A percentile compares a stretch with the other conserved stretches of the same genome.
phyloP scores from a whole-genome alignment of 2,113 vertebrate genomes.

The Chloropsis hardwickii region DNA sequence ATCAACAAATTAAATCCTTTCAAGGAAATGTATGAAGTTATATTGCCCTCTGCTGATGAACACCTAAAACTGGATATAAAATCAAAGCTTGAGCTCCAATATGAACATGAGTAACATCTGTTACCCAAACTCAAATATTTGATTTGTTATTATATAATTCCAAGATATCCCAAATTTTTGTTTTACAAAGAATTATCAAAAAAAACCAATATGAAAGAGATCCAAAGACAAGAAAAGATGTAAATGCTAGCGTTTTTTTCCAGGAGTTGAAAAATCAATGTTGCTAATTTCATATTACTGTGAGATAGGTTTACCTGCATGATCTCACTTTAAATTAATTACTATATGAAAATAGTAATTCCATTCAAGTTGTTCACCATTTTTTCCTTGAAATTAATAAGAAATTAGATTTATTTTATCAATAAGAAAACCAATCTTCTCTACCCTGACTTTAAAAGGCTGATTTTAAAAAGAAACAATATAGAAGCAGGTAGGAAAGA shows the following conservation, averaged over 20 bases:
- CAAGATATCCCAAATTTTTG: neutral
- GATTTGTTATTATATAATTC: neutral
- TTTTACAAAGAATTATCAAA: neutral
- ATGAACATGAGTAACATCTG: neutral
- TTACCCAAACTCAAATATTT: neutral
- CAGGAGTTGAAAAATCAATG: neutral
- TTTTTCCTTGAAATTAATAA: neutral
- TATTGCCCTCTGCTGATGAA: conserved; percentile 72
- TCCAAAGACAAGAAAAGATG: neutral
- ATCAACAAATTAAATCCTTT: conserved; percentile 20
- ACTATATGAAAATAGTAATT: neutral
- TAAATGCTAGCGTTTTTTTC: neutral
- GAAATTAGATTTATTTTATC: neutral
- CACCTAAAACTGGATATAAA: conserved; percentile 3
- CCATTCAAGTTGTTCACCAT: neutral
- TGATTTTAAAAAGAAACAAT: neutral
- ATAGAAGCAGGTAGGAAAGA: neutral
- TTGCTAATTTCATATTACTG: neutral
- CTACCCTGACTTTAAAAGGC: neutral
- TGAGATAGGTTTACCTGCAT: neutral
- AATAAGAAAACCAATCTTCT: neutral
- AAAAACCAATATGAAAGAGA: neutral
- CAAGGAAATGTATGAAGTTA: conserved; percentile 14
- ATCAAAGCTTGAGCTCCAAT: neutral
- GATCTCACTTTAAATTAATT: neutral